Conservation (phyloP, 2,797 vertebrate genomes). For the Trichosurus vulpecula region DNA sequence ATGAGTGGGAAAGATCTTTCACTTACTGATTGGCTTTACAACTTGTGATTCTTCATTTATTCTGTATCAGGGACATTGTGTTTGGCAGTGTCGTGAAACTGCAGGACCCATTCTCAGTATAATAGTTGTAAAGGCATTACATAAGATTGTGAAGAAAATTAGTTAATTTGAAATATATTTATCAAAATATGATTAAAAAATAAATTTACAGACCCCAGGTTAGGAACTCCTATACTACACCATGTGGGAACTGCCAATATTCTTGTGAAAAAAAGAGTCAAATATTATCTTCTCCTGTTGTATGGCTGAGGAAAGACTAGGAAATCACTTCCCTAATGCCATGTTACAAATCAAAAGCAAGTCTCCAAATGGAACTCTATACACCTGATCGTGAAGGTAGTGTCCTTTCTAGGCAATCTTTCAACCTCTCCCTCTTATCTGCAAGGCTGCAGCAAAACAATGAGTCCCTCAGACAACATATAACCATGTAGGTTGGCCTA, state of each 20-base stretch:
- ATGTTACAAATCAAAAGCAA: conserved; percentile 34
- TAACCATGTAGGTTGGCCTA: not conserved
- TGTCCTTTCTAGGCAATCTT: conserved; percentile 7
- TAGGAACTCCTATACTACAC: not conserved
- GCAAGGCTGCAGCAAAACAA: not conserved
- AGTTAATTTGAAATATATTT: not conserved
- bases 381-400: not conserved
- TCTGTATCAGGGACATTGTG: not conserved
- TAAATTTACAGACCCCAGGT: not conserved
- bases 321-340: conserved; percentile 30
- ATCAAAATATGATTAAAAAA: not conserved
- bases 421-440: not conserved
- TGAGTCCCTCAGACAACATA: not conserved
- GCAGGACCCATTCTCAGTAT: not conserved
- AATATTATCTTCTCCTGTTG: not conserved
- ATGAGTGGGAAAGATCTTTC: too few relatives aligned
- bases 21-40: too few relatives aligned
- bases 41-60: not conserved
- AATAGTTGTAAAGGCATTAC: not conserved
- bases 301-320: not conserved
- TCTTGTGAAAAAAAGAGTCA: not conserved
- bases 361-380: not conserved
- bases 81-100: not conserved
- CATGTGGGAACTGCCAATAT: not conserved
- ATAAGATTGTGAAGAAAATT: not conserved